Conservation (phyloP, 2,888 invertebrate species). For the Stenoptilia bipunctidactyla region DNA sequence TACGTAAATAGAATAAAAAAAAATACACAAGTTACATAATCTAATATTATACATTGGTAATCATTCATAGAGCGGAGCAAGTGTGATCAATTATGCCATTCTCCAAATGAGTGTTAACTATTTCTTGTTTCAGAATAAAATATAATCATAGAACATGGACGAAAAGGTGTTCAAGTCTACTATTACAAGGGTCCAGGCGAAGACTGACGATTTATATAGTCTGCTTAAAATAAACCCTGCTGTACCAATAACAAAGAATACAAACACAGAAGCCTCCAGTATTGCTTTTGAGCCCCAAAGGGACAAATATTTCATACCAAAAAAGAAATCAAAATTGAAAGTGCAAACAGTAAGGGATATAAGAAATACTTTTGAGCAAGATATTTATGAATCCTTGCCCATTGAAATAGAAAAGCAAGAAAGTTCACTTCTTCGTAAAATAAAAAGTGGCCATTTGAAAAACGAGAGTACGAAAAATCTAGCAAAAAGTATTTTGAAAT, state of each 20-base stretch:
- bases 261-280: constrained; percentile 7
- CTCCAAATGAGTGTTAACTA: too few species aligned
- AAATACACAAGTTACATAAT: too few species aligned
- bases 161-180: constrained; percentile 38
- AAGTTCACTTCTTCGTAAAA: constrained; percentile 39
- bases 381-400: constrained; percentile 32
- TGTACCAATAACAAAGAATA: constrained; percentile 22
- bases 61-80: too few species aligned
- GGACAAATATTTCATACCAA: constrained; percentile 42
- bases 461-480: constrained; percentile 38
- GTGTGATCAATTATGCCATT: too few species aligned
- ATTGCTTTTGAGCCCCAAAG: constrained; percentile 29
- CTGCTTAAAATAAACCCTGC: constrained; percentile 33
- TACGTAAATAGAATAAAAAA: too few species aligned
- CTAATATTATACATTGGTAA: too few species aligned
- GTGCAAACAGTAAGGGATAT: constrained; percentile 53
- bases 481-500: constrained; percentile 36
- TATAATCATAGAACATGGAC: constrained; percentile 24
- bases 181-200: constrained; percentile 29
- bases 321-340: constrained; percentile 39
- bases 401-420: constrained; percentile 42
- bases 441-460: constrained; percentile 34
- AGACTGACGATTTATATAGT: constrained; percentile 37
- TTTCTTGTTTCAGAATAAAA: constrained; percentile 20
- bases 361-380: constrained; percentile 42